These are phyloP conservation scores for Drosophila tristis DNA, from an alignment of 1,140 invertebrate genomes.

Conservation along the genomic window DNA sequence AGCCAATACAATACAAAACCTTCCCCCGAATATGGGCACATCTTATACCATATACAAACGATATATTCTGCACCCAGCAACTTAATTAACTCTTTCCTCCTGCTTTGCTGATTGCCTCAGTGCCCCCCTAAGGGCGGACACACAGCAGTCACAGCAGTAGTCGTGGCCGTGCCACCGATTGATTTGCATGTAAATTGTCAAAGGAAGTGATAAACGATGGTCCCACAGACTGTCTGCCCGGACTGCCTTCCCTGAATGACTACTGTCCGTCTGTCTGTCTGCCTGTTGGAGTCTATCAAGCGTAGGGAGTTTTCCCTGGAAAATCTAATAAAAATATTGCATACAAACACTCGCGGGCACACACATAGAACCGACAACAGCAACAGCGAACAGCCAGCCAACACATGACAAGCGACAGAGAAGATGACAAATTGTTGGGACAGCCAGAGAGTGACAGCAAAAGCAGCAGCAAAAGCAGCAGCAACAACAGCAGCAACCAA, in stretches of 20 bases:
- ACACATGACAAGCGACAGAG: slow-evolving; percentile 73
- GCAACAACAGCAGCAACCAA: slow-evolving; percentile 36
- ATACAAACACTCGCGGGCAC: slow-evolving; percentile 17
- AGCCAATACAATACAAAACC: too few relatives aligned
- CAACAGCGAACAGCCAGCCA: slow-evolving; percentile 8
- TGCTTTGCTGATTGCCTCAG: neutral
- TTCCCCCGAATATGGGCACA: too few relatives aligned
- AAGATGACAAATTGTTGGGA: slow-evolving; percentile 79
- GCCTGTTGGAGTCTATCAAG: slow-evolving; percentile 22
- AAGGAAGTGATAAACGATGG: slow-evolving; percentile 77
- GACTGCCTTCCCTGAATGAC: too few relatives aligned
- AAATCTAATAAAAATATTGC: slow-evolving; percentile 78
- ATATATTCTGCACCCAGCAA: neutral
- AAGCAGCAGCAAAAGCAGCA: slow-evolving; percentile 61
- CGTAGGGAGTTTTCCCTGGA: slow-evolving; percentile 47
- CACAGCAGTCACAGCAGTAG: too few relatives aligned
- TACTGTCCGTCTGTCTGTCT: neutral
- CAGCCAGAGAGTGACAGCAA: slow-evolving; percentile 55
- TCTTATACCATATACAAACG: too few relatives aligned
- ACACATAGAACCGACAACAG: slow-evolving; percentile 2
- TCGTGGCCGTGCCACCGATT: slow-evolving; percentile 22
- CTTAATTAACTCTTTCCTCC: slow-evolving; percentile 26
- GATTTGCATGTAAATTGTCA: slow-evolving; percentile 81
- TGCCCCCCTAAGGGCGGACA: slow-evolving; percentile 14
- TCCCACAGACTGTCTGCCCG: slow-evolving; percentile 30